Evolutionary conservation across 2,797 vertebrate genomes (phyloP), one percentile per base, ranked within the genome.

Genomic region (Pempheris klunzingeri): DNA sequence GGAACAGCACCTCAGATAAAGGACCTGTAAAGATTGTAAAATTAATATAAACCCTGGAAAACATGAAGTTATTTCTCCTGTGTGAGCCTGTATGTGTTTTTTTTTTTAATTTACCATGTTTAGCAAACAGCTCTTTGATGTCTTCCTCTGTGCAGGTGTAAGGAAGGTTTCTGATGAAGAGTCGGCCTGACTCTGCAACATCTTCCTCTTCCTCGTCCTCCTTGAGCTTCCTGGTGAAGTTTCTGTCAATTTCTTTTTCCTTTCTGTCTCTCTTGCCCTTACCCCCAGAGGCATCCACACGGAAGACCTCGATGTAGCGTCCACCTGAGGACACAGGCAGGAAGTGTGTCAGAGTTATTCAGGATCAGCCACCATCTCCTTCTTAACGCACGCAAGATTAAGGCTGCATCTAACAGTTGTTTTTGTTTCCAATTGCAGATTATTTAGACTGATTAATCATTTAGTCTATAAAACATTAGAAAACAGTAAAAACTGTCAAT

Each of bases 71-170:
- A 7, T 57, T 66, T 54, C 10, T 22, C 3, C 0, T 26, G 4
- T 55, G 18, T 47, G n/a, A 28, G 46, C 22, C n/a, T 55, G 24
- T 26, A 20, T 3, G 12, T 17, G 24, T 18, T 30, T 17, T 20
- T 20, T 30, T n/a, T 22, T 26, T 38, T 39, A 39, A 78, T 90
- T 69, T 73, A 99, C 98, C 98, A 0, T 96, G 95, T 88, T 96
- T 94, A 2, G 93, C 86, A 67, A 99, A 99, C 0, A 99, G 83
- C 54, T 96, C 93, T 70, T 96, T 96, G 66, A 99, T 87, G 65
- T 99, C 97, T 34, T 97, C 95, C 88, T 99, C 97, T 0, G 95
- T 96, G 93, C 97, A 97, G 8, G 95, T 98, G 83, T 99, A 99
- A 6, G 98, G 96, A 74, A 99, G 95, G 77, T 99, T 99, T 80